These are phyloP conservation scores for Coelopa pilipes DNA, from an alignment of 2,888 invertebrate genomes.

Conservation along the genomic window DNA sequence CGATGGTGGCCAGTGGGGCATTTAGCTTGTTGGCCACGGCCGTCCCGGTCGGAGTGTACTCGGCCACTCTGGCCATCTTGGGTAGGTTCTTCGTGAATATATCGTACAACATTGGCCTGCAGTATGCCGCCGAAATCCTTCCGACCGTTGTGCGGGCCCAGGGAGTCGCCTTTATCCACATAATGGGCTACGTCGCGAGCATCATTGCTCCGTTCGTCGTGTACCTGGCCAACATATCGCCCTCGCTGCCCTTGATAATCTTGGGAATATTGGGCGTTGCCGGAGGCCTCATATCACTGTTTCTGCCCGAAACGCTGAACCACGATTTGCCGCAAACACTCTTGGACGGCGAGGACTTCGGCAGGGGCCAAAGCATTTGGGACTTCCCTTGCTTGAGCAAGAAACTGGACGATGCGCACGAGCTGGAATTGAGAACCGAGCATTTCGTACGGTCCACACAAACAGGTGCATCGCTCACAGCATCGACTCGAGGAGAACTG, in stretches of 20 bases:
- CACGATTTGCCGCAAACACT: slow-evolving; percentile 87
- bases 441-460: slow-evolving; percentile 63
- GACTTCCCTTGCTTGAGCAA: slow-evolving; percentile 82
- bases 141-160: slow-evolving; percentile 90
- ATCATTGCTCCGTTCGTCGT: slow-evolving; percentile 86
- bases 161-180: slow-evolving; percentile 86
- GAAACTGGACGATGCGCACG: slow-evolving; percentile 68
- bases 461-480: slow-evolving; percentile 70
- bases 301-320: slow-evolving; percentile 87
- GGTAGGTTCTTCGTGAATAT: slow-evolving; percentile 91
- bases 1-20: slow-evolving; percentile 81
- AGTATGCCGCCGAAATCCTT: slow-evolving; percentile 87
- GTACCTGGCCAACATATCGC: slow-evolving; percentile 79
- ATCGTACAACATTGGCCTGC: slow-evolving; percentile 89
- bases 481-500: slow-evolving; percentile 73
- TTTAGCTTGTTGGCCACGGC: slow-evolving; percentile 82
- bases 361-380: slow-evolving; percentile 81
- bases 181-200: slow-evolving; percentile 87
- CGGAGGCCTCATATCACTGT: slow-evolving; percentile 80
- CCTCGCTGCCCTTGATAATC: slow-evolving; percentile 80
- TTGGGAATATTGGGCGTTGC: slow-evolving; percentile 80
- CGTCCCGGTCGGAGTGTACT: slow-evolving; percentile 75
- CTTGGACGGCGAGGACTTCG: slow-evolving; percentile 87
- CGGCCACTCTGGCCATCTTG: slow-evolving; percentile 80
- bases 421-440: slow-evolving; percentile 54